These are phyloP conservation scores for Talpa occidentalis DNA, from an alignment of 2,113 vertebrate genomes.

Conservation along the genomic window DNA sequence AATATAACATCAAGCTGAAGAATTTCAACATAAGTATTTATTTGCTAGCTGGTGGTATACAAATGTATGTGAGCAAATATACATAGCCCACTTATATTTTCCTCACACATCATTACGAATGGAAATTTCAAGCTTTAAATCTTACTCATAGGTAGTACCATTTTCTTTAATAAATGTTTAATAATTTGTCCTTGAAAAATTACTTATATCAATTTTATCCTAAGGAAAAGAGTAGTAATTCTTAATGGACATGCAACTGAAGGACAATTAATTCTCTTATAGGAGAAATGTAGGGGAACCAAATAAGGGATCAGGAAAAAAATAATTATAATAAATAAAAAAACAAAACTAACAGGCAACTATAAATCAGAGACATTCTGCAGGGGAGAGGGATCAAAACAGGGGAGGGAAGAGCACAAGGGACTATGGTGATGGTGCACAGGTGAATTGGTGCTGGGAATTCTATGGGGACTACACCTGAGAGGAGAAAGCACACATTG, in stretches of 20 bases:
- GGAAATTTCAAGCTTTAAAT: neutral
- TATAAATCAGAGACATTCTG: no score
- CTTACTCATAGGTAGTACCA: neutral
- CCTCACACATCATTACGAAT: neutral
- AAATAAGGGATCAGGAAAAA: no score
- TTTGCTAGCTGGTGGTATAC: neutral
- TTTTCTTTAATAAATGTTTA: constrained; percentile 19
- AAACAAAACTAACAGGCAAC: no score
- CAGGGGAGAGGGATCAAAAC: no score
- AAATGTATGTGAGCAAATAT: neutral
- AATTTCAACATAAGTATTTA: neutral
- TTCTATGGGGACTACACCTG: no score
- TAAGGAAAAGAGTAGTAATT: neutral
- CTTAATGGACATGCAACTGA: neutral
- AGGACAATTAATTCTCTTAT: neutral
- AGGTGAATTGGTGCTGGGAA: no score
- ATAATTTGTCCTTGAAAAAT: constrained; percentile 22
- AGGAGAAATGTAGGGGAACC: no score
- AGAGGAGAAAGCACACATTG: no score
- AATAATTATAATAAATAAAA: no score
- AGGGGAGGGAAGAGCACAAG: no score
- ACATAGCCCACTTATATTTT: neutral
- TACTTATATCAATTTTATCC: neutral
- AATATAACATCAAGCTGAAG: neutral
- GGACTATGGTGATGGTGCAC: no score